phyloP scores from a whole-genome alignment of 2,113 vertebrate genomes.

The Chloebia gouldiae region DNA sequence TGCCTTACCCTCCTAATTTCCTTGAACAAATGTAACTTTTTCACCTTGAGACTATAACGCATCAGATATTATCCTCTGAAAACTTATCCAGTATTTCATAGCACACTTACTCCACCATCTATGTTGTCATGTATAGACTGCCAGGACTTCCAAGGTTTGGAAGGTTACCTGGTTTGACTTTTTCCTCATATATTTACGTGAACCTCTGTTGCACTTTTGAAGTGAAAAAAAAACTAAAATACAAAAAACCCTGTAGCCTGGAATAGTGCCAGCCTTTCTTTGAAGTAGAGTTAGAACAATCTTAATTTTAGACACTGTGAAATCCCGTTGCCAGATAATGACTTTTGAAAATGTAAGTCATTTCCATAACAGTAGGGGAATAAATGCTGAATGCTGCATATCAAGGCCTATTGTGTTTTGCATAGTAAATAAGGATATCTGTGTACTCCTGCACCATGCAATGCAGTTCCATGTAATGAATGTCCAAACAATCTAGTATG shows the following conservation, averaged over 20 bases:
- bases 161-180: neutral
- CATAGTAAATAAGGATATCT: neutral
- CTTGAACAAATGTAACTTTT: neutral
- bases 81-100: neutral
- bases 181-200: neutral
- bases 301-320: slow-evolving; percentile 19
- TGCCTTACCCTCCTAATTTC: neutral
- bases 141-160: neutral
- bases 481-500: neutral
- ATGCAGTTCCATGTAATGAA: neutral
- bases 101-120: neutral
- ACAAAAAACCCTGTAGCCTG: neutral
- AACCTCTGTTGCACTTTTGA: neutral
- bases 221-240: neutral
- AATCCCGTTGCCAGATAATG: slow-evolving; percentile 21
- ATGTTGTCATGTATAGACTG: neutral
- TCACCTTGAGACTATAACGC: neutral
- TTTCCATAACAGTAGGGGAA: slow-evolving; percentile 4
- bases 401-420: slow-evolving; percentile 8
- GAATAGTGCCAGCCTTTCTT: neutral
- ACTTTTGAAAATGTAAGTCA: slow-evolving; percentile 34
- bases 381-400: slow-evolving; percentile 1
- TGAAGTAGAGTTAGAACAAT: neutral
- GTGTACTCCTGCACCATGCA: neutral
- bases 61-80: neutral